These are phyloP conservation scores for Hippocampus barbouri DNA, from an alignment of 2,113 vertebrate genomes.

Conservation along the genomic window DNA sequence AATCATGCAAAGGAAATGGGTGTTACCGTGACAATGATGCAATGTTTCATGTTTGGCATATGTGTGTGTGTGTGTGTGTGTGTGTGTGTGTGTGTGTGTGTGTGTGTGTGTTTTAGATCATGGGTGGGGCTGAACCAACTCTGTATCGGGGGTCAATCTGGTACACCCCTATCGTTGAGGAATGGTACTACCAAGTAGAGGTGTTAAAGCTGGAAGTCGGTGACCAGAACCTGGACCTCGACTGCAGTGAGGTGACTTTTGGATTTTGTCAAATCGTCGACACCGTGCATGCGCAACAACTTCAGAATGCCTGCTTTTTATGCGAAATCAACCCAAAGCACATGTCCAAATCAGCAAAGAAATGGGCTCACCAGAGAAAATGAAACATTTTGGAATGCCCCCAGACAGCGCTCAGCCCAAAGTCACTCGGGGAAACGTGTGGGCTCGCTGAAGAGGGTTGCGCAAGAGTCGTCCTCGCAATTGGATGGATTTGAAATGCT, in stretches of 20 bases:
- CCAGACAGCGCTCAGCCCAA: neutral
- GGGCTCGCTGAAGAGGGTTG: neutral
- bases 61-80: neutral
- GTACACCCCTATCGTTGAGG: slow-evolving; percentile 90
- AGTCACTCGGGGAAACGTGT: neutral
- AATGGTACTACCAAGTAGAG: slow-evolving; percentile 98
- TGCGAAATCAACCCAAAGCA: neutral
- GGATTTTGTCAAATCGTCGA: neutral
- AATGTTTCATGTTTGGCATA: neutral
- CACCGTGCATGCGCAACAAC: neutral
- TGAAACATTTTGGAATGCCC: neutral
- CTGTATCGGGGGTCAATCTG: slow-evolving; percentile 85
- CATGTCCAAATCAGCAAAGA: neutral
- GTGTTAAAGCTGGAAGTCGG: slow-evolving; percentile 92
- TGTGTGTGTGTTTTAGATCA: slow-evolving; percentile 70
- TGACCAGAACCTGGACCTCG: slow-evolving; percentile 83
- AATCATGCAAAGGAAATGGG: neutral
- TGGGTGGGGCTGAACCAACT: slow-evolving; percentile 87
- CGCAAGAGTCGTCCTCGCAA: neutral
- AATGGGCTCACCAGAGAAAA: neutral
- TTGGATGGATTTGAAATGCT: neutral
- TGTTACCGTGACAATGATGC: slow-evolving; percentile 3
- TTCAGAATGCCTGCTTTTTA: neutral
- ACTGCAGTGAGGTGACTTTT: slow-evolving; percentile 88
- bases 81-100: neutral